These are phyloP conservation scores for Polydesmus complanatus DNA, from an alignment of 2,888 invertebrate genomes.

Conservation along the genomic window DNA sequence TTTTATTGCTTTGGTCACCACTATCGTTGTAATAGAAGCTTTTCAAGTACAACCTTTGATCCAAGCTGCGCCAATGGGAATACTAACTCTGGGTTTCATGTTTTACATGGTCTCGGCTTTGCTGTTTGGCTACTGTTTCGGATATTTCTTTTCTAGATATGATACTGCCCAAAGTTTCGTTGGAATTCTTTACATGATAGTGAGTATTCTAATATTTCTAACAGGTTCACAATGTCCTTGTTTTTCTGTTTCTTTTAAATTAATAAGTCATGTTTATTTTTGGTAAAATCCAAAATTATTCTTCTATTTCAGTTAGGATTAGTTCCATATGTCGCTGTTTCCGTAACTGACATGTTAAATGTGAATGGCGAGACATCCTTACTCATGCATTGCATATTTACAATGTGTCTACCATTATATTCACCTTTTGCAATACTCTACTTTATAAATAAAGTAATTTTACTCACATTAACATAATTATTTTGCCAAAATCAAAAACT, in stretches of 20 bases:
- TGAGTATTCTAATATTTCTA: too few species aligned
- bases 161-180: slow-evolving; percentile 63
- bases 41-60: slow-evolving; percentile 23
- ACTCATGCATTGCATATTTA: slow-evolving; percentile 55
- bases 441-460: slow-evolving; percentile 57
- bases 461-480: background rate
- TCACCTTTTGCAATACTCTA: slow-evolving; percentile 68
- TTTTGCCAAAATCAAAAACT: background rate
- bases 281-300: slow-evolving; percentile 37
- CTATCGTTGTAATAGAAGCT: slow-evolving; percentile 52
- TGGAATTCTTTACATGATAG: slow-evolving; percentile 25
- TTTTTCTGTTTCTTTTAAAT: too few species aligned
- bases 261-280: slow-evolving; percentile 50
- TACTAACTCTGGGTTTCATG: slow-evolving; percentile 25
- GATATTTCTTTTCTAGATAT: slow-evolving; percentile 66
- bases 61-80: slow-evolving; percentile 24
- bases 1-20: slow-evolving; percentile 52
- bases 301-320: slow-evolving; percentile 40
- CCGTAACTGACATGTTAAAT: slow-evolving; percentile 48
- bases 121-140: slow-evolving; percentile 57
- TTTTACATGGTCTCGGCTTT: slow-evolving; percentile 62
- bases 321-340: slow-evolving; percentile 57
- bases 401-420: slow-evolving; percentile 62
- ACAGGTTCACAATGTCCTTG: too few species aligned
- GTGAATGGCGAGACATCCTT: slow-evolving; percentile 39